These are phyloP conservation scores for Cerastoderma edule DNA, from an alignment of 2,888 invertebrate species.

Conservation along the genomic window DNA sequence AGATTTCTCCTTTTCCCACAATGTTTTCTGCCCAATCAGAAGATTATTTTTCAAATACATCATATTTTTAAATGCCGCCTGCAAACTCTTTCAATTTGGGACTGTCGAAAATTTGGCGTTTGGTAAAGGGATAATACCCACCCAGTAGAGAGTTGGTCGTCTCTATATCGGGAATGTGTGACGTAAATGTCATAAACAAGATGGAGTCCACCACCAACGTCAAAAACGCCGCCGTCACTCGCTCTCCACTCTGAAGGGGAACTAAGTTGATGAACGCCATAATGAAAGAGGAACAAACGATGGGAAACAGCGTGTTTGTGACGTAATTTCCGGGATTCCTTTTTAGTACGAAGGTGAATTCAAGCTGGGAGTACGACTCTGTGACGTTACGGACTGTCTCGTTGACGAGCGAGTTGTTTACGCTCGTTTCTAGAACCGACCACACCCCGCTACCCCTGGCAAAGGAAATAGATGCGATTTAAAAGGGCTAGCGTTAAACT, in stretches of 20 bases:
- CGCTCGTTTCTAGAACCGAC: constrained; percentile 14
- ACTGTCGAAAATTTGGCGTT: no score
- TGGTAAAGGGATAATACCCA: constrained; percentile 18
- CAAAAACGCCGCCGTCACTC: constrained; percentile 36
- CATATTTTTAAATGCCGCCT: no score
- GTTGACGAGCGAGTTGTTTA: constrained; percentile 9
- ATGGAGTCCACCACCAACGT: constrained; percentile 41
- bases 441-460: constrained; percentile 45
- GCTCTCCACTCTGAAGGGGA: constrained; percentile 44
- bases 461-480: no score
- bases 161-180: constrained; percentile 51
- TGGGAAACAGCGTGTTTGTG: constrained; percentile 42
- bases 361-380: constrained; percentile 42
- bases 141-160: constrained; percentile 49
- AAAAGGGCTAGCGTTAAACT: no score
- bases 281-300: constrained; percentile 42
- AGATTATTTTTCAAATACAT: no score
- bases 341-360: constrained; percentile 30
- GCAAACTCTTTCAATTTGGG: no score
- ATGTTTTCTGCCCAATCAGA: no score
- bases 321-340: constrained; percentile 49
- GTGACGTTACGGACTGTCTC: constrained; percentile 10
- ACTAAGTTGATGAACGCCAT: constrained; percentile 42
- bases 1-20: no score
- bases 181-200: constrained; percentile 31